Evolutionary conservation across 2,797 vertebrate species (phyloP).

Genomic region (Fratercula arctica): DNA sequence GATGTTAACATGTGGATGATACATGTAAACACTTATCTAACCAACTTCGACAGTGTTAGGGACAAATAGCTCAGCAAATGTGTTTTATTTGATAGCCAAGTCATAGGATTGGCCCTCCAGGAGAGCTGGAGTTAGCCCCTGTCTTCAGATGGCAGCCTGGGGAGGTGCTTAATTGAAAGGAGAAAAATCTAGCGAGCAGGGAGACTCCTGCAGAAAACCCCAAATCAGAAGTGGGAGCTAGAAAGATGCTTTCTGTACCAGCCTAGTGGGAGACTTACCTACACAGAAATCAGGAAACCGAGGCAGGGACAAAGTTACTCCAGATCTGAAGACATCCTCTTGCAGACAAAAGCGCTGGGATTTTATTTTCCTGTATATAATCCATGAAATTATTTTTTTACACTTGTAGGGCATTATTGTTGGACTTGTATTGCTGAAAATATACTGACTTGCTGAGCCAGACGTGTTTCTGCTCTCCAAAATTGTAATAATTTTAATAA

Average conservation of each 20-base stretch:
- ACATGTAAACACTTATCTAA: not conserved
- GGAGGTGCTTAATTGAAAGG: not conserved
- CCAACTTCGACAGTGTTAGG: not conserved
- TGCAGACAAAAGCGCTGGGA: not conserved
- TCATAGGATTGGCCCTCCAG: not conserved
- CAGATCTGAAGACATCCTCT: not conserved
- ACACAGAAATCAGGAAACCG: not conserved
- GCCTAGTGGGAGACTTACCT: not conserved
- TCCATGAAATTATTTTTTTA: not conserved
- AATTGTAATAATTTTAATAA: not conserved
- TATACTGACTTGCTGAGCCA: not conserved
- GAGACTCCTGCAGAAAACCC: not conserved
- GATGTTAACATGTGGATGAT: not conserved
- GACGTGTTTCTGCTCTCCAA: not conserved
- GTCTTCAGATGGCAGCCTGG: not conserved
- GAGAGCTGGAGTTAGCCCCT: not conserved
- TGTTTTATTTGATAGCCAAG: not conserved
- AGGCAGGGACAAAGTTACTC: not conserved
- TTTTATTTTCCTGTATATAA: not conserved
- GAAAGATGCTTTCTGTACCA: not conserved
- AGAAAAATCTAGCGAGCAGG: not conserved
- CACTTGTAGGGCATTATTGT: not conserved
- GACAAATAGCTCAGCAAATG: not conserved
- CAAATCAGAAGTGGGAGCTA: not conserved
- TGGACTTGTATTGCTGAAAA: not conserved